A percentile compares a stretch with the other conserved stretches of the same genome.
phyloP scores from a whole-genome alignment of 2,113 vertebrate species.

The Tichodroma muraria region DNA sequence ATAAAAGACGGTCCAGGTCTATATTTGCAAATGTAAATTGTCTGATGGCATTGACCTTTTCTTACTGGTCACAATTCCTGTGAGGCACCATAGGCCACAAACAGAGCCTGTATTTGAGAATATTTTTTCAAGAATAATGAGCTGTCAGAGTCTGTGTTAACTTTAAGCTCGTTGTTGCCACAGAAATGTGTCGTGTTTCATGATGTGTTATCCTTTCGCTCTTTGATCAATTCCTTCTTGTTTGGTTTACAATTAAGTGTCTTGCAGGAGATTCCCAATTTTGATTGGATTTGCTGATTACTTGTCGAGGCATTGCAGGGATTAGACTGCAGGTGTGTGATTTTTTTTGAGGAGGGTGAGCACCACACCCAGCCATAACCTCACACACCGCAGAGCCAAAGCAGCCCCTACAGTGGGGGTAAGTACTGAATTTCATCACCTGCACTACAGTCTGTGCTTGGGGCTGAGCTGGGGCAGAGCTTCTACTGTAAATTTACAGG shows the following conservation, averaged over 20 bases:
- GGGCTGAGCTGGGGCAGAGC: not conserved
- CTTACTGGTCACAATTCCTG: not conserved
- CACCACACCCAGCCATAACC: not conserved
- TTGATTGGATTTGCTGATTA: not conserved
- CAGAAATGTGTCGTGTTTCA: rapidly evolving
- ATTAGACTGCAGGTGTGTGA: not conserved
- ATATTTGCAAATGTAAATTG: not conserved
- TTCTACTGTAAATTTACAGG: not conserved
- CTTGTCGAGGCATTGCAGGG: not conserved
- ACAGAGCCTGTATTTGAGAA: not conserved
- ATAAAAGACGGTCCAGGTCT: not conserved
- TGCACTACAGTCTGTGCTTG: rapidly evolving
- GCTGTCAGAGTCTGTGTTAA: not conserved
- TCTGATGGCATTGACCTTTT: not conserved
- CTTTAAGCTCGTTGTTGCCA: not conserved
- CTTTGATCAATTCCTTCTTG: not conserved
- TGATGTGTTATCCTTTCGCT: not conserved
- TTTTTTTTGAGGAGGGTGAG: not conserved
- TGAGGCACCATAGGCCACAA: not conserved
- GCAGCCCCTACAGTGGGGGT: rapidly evolving
- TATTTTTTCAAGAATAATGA: not conserved
- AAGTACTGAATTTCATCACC: not conserved
- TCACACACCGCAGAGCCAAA: not conserved
- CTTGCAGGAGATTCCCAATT: not conserved
- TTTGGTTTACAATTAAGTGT: not conserved